Evolutionary conservation across 2,797 vertebrate genomes (phyloP).

Genomic region (Melanotaenia boesemani): DNA sequence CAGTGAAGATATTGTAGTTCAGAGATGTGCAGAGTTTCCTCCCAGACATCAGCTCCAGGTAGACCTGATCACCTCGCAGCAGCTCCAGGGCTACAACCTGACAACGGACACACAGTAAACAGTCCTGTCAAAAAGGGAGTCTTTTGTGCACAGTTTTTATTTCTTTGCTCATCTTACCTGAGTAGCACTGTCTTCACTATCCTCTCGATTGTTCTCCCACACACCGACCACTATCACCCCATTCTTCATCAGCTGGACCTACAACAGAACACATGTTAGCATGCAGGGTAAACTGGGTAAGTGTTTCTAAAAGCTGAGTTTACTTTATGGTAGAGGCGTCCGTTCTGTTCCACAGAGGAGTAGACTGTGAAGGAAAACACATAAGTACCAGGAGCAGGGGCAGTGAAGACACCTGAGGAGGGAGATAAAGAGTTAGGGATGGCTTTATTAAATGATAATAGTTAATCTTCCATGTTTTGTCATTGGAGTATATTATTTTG

Average conservation of each 20-base stretch:
- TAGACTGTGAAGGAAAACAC: conserved; percentile 75
- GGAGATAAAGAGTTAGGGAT: conserved; percentile 1
- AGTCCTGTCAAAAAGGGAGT: not conserved
- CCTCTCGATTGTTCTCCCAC: conserved; percentile 84
- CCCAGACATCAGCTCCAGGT: conserved; percentile 70
- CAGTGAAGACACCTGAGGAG: conserved; percentile 79
- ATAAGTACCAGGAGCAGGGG: conserved; percentile 71
- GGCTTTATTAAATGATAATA: not conserved
- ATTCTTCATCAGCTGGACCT: conserved; percentile 76
- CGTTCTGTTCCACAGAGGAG: conserved; percentile 44
- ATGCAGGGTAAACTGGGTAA: not conserved
- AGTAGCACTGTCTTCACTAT: conserved; percentile 76
- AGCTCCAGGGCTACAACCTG: conserved; percentile 72
- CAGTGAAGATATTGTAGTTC: conserved; percentile 77
- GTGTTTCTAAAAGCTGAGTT: not conserved
- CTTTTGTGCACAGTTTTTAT: not conserved
- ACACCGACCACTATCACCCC: conserved; percentile 35
- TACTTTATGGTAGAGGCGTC: conserved; percentile 76
- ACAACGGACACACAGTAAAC: not conserved
- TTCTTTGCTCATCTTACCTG: conserved; percentile 50
- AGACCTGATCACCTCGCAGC: conserved; percentile 75
- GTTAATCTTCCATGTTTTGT: not conserved
- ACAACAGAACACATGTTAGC: not conserved
- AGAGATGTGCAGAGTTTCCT: conserved; percentile 71
- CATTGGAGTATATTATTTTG: not conserved